These are phyloP conservation scores for Asarcornis scutulata DNA, from an alignment of 2,113 vertebrate species.

Conservation along the genomic window DNA sequence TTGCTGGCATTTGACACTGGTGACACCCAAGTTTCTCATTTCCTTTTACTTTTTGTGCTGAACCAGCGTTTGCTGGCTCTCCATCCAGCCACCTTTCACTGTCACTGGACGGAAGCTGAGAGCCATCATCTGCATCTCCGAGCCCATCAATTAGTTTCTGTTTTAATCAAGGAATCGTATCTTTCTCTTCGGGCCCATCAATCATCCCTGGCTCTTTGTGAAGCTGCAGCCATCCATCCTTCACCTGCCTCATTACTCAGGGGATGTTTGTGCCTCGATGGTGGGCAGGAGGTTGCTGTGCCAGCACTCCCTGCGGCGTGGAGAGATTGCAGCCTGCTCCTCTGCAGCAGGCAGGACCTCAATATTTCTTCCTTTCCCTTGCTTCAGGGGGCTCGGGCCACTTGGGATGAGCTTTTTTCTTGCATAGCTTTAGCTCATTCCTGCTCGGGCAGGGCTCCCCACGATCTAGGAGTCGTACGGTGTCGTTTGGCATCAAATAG, in stretches of 20 bases:
- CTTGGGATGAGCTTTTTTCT: not conserved
- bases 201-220: not conserved
- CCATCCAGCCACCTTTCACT: not conserved
- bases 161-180: not conserved
- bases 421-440: not conserved
- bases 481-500: not conserved
- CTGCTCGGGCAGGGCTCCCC: not conserved
- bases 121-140: not conserved
- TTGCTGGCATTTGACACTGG: accelerated
- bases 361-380: not conserved
- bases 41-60: not conserved
- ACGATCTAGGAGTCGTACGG: accelerated
- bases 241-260: not conserved
- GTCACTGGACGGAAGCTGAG: not conserved
- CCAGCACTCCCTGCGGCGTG: not conserved
- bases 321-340: not conserved
- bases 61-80: not conserved
- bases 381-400: not conserved
- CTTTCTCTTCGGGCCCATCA: not conserved
- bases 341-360: not conserved
- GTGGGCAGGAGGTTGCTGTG: not conserved
- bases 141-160: conserved; percentile 39
- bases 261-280: not conserved
- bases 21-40: not conserved
- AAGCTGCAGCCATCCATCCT: conserved; percentile 18